Conservation (phyloP, 1,140 invertebrate genomes). For the Drosophila biarmipes region DNA sequence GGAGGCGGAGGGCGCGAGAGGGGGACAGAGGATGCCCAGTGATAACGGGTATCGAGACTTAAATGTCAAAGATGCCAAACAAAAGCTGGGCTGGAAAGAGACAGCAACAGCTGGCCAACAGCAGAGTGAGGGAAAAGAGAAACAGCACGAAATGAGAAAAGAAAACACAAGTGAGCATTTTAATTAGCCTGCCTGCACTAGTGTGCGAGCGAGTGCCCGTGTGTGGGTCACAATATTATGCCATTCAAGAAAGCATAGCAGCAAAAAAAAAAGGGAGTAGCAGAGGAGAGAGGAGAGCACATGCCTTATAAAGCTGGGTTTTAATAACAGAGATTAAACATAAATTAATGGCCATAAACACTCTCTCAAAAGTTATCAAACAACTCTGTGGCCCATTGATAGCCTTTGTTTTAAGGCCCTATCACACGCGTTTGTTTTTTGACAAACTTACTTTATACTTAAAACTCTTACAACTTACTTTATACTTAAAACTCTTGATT, state of each 20-base stretch:
- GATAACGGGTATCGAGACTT: slow-evolving; percentile 31
- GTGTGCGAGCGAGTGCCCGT: background rate
- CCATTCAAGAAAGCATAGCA: slow-evolving; percentile 33
- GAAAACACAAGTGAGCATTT: slow-evolving; percentile 42
- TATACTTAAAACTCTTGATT: too few relatives aligned
- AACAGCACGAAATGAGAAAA: slow-evolving; percentile 10
- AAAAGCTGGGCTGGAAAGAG: slow-evolving; percentile 19
- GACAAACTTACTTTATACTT: too few relatives aligned
- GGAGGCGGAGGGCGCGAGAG: background rate
- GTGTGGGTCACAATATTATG: slow-evolving; percentile 41
- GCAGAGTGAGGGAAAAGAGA: slow-evolving; percentile 5
- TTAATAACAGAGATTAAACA: background rate
- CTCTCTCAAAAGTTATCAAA: background rate
- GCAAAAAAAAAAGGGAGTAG: background rate
- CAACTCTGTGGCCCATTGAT: too few relatives aligned
- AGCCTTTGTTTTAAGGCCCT: too few relatives aligned
- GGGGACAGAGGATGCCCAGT: background rate
- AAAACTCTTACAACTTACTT: too few relatives aligned
- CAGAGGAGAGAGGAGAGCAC: background rate
- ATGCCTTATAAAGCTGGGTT: background rate
- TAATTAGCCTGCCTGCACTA: slow-evolving; percentile 54
- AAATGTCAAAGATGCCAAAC: slow-evolving; percentile 62
- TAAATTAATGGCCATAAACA: background rate
- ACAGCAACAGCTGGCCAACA: background rate
- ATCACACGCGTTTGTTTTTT: too few relatives aligned